Percentiles rank a stretch among this genome's conserved stretches.
phyloP scores from a whole-genome alignment of 2,888 invertebrate genomes.

The Dolichomitus sp. region DNA sequence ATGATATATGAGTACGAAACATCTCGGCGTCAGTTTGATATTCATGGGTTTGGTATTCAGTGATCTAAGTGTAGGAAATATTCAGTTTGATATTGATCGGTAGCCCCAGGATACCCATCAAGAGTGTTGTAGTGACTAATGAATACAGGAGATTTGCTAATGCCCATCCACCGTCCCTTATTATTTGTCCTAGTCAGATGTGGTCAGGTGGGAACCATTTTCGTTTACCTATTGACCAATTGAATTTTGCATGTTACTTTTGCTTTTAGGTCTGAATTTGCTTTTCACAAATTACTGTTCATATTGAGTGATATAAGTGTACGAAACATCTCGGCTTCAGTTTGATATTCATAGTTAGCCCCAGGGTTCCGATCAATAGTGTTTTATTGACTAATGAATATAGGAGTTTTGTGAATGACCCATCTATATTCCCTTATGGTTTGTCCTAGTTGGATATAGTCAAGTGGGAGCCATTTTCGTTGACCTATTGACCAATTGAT shows the following conservation, averaged over 20 bases:
- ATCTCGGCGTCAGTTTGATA: too few species aligned
- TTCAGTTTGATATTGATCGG: too few species aligned
- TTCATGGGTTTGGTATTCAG: too few species aligned
- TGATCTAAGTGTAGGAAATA: too few species aligned
- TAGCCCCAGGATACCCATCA: conserved; percentile 34
- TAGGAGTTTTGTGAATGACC: conserved; percentile 15
- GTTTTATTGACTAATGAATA: conserved; percentile 49
- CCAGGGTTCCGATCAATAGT: too few species aligned
- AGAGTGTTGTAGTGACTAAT: conserved; percentile 43
- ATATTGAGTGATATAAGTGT: too few species aligned
- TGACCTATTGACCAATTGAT: background rate
- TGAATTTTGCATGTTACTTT: background rate
- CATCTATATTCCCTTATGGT: background rate
- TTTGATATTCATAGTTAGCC: conserved; percentile 52
- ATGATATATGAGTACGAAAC: too few species aligned
- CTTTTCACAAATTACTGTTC: background rate
- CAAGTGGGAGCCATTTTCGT: background rate
- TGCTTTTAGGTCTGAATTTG: background rate
- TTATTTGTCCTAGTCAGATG: background rate
- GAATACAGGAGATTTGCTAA: conserved; percentile 26
- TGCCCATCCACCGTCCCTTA: background rate
- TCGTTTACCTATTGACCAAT: background rate
- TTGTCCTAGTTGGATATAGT: background rate
- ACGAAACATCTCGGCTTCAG: background rate
- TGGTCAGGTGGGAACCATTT: background rate